phyloP scores from a whole-genome alignment of 2,113 vertebrate species.

The Nanorana parkeri region DNA sequence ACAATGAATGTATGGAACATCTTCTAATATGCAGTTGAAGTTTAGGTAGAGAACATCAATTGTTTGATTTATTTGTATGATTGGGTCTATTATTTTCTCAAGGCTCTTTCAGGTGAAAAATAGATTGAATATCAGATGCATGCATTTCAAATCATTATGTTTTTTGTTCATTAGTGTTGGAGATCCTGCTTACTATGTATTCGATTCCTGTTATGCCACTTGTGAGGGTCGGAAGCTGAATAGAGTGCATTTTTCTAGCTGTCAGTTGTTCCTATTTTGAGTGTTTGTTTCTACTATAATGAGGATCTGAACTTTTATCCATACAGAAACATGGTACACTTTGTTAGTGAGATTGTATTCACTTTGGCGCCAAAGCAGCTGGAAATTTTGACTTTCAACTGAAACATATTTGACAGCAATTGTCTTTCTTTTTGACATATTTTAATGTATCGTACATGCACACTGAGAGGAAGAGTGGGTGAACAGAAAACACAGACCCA shows the following conservation, averaged over 20 bases:
- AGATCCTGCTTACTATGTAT: constrained; percentile 61
- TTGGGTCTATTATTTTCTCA: constrained; percentile 22
- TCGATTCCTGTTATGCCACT: constrained; percentile 42
- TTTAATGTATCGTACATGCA: constrained; percentile 83
- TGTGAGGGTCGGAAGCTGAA: constrained; percentile 57
- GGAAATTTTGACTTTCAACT: constrained; percentile 77
- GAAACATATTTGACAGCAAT: constrained; percentile 80
- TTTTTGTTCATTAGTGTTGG: constrained; percentile 69
- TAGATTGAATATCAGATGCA: constrained; percentile 22
- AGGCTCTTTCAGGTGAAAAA: constrained; percentile 13
- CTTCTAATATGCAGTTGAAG: constrained; percentile 2
- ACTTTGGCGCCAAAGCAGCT: constrained; percentile 73
- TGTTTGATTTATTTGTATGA: constrained; percentile 22
- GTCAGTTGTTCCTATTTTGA: constrained; percentile 74
- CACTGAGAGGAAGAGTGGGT: constrained; percentile 82
- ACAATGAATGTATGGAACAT: constrained; percentile 5
- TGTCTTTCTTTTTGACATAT: constrained; percentile 82
- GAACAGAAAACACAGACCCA: constrained; percentile 86
- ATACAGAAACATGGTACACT: constrained; percentile 74
- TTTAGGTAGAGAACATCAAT: constrained; percentile 10
- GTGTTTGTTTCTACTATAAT: constrained; percentile 85
- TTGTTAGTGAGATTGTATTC: constrained; percentile 71
- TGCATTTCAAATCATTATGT: constrained; percentile 56
- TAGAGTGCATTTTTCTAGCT: constrained; percentile 65
- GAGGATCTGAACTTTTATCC: constrained; percentile 81